A percentile compares a stretch with the other conserved stretches of the same genome.
Conservation (phyloP, 1,140 invertebrate genomes). For the Caenorhabditis inopinata region DNA sequence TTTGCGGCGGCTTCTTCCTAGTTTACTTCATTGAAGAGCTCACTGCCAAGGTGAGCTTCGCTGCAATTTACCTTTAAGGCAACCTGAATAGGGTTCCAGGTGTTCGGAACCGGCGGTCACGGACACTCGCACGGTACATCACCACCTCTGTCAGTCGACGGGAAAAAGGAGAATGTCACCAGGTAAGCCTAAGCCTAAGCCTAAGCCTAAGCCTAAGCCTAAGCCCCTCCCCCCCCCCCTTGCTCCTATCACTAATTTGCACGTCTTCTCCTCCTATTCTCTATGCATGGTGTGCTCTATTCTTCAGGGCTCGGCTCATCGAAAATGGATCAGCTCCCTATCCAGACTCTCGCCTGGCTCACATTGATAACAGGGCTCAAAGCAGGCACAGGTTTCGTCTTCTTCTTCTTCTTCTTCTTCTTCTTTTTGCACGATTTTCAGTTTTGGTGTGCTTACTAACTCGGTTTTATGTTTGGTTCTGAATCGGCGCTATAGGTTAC, state of each 20-base stretch:
- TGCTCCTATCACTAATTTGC: not conserved
- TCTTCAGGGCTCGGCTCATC: not conserved
- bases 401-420: not conserved
- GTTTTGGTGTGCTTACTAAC: too few species aligned
- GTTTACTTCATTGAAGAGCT: slow-evolving; percentile 56
- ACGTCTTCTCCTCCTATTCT: not conserved
- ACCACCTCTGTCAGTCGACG: not conserved
- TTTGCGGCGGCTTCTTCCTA: slow-evolving; percentile 61
- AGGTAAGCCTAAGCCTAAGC: not conserved
- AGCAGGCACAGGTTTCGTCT: not conserved
- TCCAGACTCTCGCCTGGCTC: not conserved
- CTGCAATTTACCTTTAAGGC: not conserved
- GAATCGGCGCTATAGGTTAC: too few species aligned
- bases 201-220: too few species aligned
- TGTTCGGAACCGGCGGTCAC: slow-evolving; percentile 48
- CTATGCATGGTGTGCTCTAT: not conserved
- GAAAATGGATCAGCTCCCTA: not conserved
- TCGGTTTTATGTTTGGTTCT: too few species aligned
- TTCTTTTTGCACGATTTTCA: too few species aligned
- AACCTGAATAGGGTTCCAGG: slow-evolving; percentile 39
- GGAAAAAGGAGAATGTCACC: slow-evolving; percentile 10
- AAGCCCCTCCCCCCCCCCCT: not conserved
- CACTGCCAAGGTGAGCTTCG: not conserved
- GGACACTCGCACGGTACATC: not conserved
- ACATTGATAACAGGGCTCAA: not conserved